Conservation (phyloP, 2,113 vertebrate species). For the Chloropsis hardwickii region DNA sequence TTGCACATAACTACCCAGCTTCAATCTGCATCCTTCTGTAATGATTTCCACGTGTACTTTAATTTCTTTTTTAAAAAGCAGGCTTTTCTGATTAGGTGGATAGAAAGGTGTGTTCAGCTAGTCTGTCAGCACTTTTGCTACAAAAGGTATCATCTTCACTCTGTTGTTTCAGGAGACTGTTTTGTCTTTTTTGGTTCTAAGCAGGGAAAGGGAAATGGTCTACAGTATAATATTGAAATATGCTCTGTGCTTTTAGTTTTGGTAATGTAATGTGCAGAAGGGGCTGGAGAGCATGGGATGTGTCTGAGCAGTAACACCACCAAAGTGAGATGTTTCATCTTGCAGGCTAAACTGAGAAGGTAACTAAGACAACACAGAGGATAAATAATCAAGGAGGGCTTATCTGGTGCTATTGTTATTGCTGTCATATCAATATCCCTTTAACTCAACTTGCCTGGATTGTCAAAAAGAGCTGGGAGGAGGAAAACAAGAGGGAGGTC, state of each 20-base stretch:
- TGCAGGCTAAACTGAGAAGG: not conserved
- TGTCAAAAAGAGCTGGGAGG: not conserved
- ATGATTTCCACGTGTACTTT: not conserved
- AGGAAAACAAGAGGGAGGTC: not conserved
- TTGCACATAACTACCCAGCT: not conserved
- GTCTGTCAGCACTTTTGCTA: not conserved
- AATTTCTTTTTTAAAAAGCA: not conserved
- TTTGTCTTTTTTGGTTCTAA: not conserved
- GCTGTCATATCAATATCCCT: not conserved
- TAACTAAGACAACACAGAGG: not conserved
- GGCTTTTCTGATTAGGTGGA: not conserved
- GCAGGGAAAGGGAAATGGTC: not conserved
- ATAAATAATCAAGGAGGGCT: not conserved
- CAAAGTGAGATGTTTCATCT: not conserved
- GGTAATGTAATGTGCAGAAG: accelerated
- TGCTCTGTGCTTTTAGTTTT: not conserved
- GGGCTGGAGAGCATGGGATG: not conserved
- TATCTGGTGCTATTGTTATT: not conserved
- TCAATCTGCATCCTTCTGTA: not conserved
- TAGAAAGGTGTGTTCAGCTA: not conserved
- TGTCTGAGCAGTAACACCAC: not conserved
- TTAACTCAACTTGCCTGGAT: not conserved
- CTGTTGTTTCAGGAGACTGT: not conserved
- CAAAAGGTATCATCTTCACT: accelerated
- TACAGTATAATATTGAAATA: not conserved